Conservation (phyloP, 2,888 invertebrate species). For the Drosophila kokeensis region DNA sequence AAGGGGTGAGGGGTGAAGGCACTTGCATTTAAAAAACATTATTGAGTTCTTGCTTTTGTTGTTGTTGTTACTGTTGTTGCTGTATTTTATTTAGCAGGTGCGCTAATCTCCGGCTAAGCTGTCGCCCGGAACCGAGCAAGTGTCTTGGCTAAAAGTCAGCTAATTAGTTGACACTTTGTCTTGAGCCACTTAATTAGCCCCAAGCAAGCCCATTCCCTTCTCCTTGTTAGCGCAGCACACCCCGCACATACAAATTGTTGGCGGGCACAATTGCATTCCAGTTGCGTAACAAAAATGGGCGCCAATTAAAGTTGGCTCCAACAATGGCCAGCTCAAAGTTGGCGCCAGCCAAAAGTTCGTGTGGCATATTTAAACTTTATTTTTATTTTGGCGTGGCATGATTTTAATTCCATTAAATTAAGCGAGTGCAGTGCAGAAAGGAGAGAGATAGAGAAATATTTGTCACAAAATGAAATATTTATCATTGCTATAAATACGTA, state of each 20-base stretch:
- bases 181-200: constrained; percentile 75
- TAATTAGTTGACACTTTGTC: constrained; percentile 79
- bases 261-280: constrained; percentile 78
- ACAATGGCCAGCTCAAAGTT: constrained; percentile 31
- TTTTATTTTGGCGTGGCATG: constrained; percentile 38
- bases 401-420: constrained; percentile 78
- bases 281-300: constrained; percentile 77
- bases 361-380: constrained; percentile 71
- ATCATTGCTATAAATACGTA: constrained; percentile 59
- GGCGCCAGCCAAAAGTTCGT: constrained; percentile 68
- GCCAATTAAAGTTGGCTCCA: constrained; percentile 76
- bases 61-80: constrained; percentile 45
- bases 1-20: neutral
- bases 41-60: constrained; percentile 54
- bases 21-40: constrained; percentile 64
- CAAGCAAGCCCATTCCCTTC: neutral
- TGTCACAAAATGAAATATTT: constrained; percentile 71
- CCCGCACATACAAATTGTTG: constrained; percentile 77
- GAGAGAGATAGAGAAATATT: constrained; percentile 13
- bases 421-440: constrained; percentile 47
- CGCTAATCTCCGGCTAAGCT: constrained; percentile 75
- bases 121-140: constrained; percentile 44
- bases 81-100: constrained; percentile 64
- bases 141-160: constrained; percentile 68
- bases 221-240: constrained; percentile 54